A percentile compares a stretch with the other conserved stretches of the same genome.
Conservation (phyloP, 2,113 vertebrate genomes). For the Cyrtonyx montezumae region DNA sequence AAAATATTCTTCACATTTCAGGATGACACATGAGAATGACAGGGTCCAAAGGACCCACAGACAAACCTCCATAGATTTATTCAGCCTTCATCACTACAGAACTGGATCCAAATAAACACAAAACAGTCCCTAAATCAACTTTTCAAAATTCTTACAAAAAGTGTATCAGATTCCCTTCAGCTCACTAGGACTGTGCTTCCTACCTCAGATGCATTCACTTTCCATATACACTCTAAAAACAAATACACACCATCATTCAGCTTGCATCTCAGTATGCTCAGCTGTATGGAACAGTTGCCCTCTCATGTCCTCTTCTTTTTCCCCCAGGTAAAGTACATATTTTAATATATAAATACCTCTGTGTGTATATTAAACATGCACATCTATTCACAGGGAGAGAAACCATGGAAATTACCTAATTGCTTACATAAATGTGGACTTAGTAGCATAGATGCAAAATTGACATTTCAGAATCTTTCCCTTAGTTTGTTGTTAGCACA, state of each 20-base stretch:
- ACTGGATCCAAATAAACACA: not conserved
- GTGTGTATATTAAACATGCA: not conserved
- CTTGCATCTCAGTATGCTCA: not conserved
- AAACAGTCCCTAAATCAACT: not conserved
- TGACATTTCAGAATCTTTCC: not conserved
- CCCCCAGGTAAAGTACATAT: not conserved
- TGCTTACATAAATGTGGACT: not conserved
- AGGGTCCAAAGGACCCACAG: not conserved
- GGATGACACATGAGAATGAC: not conserved
- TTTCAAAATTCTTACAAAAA: not conserved
- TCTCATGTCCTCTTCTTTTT: not conserved
- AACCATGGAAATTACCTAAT: not conserved
- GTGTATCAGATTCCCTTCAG: not conserved
- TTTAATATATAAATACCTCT: not conserved
- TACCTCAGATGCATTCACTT: not conserved
- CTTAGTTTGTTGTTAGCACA: not conserved
- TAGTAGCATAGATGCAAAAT: not conserved
- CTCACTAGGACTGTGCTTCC: not conserved
- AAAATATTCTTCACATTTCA: not conserved
- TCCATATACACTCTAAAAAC: not conserved
- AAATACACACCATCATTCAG: not conserved
- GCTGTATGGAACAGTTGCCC: not conserved
- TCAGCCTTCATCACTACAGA: not conserved
- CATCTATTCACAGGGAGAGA: not conserved
- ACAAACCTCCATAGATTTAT: not conserved